Evolutionary conservation across 2,888 invertebrate species (phyloP), one percentile per base, ranked within the genome.

Genomic region (Caenorhabditis sinica): DNA sequence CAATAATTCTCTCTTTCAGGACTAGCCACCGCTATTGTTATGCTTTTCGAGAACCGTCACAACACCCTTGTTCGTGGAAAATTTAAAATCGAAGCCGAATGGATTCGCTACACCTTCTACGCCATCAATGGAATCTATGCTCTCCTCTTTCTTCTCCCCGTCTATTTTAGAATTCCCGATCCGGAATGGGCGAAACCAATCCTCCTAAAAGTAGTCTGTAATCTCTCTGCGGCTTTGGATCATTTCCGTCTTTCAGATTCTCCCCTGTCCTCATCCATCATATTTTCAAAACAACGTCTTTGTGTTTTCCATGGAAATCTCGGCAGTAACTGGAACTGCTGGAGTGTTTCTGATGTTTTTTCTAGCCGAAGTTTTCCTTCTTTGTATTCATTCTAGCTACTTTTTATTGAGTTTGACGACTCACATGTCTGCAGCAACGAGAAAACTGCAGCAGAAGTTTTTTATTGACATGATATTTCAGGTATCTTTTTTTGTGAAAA

Each of bases 31-130:
- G 58, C 82, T 11, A 83, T 83, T 13, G 82, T 83, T 2, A 83
- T 83, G 82, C 60, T 83, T 15, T 83, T 83, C 40, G 82, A 83
- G 23, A 83, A 83, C 28, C 76, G 82, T 20, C 82, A 83, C 72
- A 76, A 83, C 61, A 77, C 65, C 2, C 25, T 83, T n/a, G 82
- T 83, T 1, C 72, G 82, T n/a, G 82, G 82, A 6, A 76, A 28
- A 66, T 83, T 71, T 25, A 83, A 83, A 73, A 74, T 83, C 15
- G 82, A 76, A 53, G 72, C 72, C 13, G 66, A 83, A 5, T 83
- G 82, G 82, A 65, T 77, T 1, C 58, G 82, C 13, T 77, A 77
- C 56, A 72, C 73, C 23, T 83, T 77, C 36, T 83, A 83, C 36
- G 66, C 43, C 0, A 23, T 83, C 33, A 77, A 83, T n/a, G 82